Evolutionary conservation across 2,113 vertebrate genomes (phyloP).

Genomic region (Crotalus viridis): DNA sequence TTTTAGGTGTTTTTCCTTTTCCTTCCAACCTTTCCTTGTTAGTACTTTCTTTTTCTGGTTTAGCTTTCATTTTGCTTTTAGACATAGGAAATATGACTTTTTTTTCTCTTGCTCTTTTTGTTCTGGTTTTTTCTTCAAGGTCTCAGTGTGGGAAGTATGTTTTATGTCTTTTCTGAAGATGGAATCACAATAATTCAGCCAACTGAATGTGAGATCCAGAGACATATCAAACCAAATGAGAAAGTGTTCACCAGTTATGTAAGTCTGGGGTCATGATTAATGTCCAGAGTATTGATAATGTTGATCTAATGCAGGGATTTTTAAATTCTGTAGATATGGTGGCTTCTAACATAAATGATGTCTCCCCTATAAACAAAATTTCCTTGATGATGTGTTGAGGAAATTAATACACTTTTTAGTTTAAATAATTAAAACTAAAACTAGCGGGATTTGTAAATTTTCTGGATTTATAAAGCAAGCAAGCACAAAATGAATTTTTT

Average conservation of each 20-base stretch:
- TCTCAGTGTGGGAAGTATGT: slow-evolving; percentile 93
- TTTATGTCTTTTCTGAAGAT: slow-evolving; percentile 91
- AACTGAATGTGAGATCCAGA: slow-evolving; percentile 86
- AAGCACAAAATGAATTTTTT: background rate
- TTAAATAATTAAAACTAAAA: background rate
- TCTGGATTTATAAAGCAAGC: background rate
- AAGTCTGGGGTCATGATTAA: slow-evolving; percentile 60
- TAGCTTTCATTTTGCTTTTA: slow-evolving; percentile 22
- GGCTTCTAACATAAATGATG: background rate
- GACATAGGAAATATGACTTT: background rate
- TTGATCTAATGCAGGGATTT: background rate
- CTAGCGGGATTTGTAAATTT: background rate
- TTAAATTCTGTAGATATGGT: background rate
- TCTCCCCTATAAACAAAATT: background rate
- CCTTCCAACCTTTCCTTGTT: background rate
- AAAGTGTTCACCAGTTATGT: slow-evolving; percentile 87
- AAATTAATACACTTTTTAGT: background rate
- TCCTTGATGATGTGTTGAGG: background rate
- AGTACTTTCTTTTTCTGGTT: background rate
- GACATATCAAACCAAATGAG: slow-evolving; percentile 83
- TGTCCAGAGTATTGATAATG: background rate
- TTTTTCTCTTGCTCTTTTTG: slow-evolving; percentile 26
- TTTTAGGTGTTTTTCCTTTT: slow-evolving; percentile 9
- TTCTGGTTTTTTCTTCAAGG: slow-evolving; percentile 70
- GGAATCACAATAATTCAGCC: slow-evolving; percentile 88